Evolutionary conservation across 53 echinoderm and acorn worm species (phyloP), one percentile per base, ranked within the genome.

Genomic region (Apostichopus leukothele): DNA sequence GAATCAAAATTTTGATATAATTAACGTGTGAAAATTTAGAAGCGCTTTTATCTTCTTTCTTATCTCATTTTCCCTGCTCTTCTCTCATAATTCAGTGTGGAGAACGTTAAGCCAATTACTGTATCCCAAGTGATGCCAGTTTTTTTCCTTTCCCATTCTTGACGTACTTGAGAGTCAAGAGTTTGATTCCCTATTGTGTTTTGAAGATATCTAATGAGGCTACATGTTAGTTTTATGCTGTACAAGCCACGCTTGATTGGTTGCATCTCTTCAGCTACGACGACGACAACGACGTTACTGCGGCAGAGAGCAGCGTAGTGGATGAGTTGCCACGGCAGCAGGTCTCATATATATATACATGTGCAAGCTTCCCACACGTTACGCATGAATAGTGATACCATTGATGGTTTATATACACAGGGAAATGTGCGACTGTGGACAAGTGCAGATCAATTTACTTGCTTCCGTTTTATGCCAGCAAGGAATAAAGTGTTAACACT

Each of bases 191-290:
- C 71, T 71, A 71, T 71, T 71, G 71, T 71, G 71, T 71, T 71
- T 18, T 71, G 71, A 71, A 16, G 71, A 71, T 71, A n/a, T 19
- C 20, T 71, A 71, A 71, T 71, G 77, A 76, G 77, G 11, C 52
- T 12, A 76, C 52, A 21, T 39, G 77, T 76, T 76, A 50, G 77
- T 76, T 39, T 76, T 51, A 6, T 52, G 77, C 52, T 39, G 9
- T 76, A 76, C 77, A 76, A 76, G 77, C 77, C 77, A 76, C 77
- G 77, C 50, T 39, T 76, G 50, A 52, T 76, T 52, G 77, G 77
- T 76, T 71, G 57, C 18, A 19, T 71, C 71, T 71, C 71, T 7
- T 71, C 71, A 39, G 39, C 39, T 39, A 39, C 39, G 39, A 39
- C 39, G 39, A 25, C 25, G 25, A 25, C 25, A 1, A 68, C 68